Evolutionary conservation across 2,888 invertebrate genomes (phyloP).

Genomic region (Cantharis rufa): DNA sequence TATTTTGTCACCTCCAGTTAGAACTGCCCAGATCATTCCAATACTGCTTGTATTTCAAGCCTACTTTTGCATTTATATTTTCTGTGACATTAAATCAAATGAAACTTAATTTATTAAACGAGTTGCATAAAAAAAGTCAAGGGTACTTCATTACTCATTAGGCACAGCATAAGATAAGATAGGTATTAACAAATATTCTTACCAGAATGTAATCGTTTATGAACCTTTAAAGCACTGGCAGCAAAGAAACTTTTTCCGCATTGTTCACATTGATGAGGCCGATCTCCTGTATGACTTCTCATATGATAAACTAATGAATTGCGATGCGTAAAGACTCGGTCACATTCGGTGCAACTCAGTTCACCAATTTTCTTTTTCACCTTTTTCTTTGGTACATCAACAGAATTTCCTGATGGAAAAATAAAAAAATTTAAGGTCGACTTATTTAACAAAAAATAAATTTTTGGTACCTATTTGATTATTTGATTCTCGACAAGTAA

Average conservation of each 20-base stretch:
- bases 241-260: conserved; percentile 87
- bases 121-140: no score
- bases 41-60: no score
- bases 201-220: conserved; percentile 75
- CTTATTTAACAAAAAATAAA: neutral
- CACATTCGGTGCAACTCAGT: conserved; percentile 69
- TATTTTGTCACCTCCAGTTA: no score
- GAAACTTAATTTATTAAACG: no score
- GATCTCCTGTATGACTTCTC: conserved; percentile 76
- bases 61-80: no score
- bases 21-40: no score
- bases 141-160: no score
- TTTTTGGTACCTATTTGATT: conserved; percentile 42
- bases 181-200: neutral
- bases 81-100: no score
- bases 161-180: no score
- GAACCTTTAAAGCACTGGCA: conserved; percentile 79
- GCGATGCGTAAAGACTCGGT: conserved; percentile 75
- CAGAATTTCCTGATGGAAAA: neutral
- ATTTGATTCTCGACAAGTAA: conserved; percentile 48
- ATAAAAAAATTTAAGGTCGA: neutral
- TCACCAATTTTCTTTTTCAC: conserved; percentile 52
- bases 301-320: conserved; percentile 85
- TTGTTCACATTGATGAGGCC: conserved; percentile 76
- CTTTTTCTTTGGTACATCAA: conserved; percentile 42